Evolutionary conservation across 2,797 vertebrate species (phyloP), one percentile per base, ranked within the genome.

Genomic region (Moxostoma hubbsi): DNA sequence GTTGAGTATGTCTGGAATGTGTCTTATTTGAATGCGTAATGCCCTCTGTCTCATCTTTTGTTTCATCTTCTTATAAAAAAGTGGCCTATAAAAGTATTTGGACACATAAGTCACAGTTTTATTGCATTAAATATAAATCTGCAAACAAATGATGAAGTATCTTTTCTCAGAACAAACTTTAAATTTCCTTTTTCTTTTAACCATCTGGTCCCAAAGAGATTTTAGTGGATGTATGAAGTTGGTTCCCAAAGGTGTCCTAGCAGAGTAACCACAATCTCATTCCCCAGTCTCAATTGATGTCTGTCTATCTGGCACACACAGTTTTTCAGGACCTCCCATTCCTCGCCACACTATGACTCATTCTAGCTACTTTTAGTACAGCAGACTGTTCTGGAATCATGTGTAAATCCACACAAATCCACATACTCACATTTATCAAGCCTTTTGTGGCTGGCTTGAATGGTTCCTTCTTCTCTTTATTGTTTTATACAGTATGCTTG

Each of bases 361-460:
- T 47, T 9, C 49, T 24, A 57, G 7, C 15, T 45, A 16, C 7
- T 11, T 83, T 15, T 63, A 73, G 57, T 69, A 74, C 8, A 63
- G 73, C 13, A 71, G n/a, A 66, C 43, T 43, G 6, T 53, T 65
- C 50, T 66, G 7, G 66, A 72, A 47, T 15, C 55, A 47, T 70
- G 66, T 43, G 12, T 15, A 45, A 67, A 47, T 67, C 62, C 58
- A 67, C 63, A 65, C 36, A 36, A 36, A 36, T 36, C 36, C 4
- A 36, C 36, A 36, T 76, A 85, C 55, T 77, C 36, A 75, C 82
- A 57, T 80, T 82, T 80, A 73, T 54, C 43, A 82, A 77, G n/a
- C 55, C 12, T 69, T 57, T 4, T 68, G 62, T 49, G 18, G 6
- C n/a, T 67, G 45, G 43, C 58, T 68, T 68, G 46, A 16, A 43